These are phyloP conservation scores for Phaethornis superciliosus DNA, from an alignment of 2,113 vertebrate genomes.

Conservation along the genomic window DNA sequence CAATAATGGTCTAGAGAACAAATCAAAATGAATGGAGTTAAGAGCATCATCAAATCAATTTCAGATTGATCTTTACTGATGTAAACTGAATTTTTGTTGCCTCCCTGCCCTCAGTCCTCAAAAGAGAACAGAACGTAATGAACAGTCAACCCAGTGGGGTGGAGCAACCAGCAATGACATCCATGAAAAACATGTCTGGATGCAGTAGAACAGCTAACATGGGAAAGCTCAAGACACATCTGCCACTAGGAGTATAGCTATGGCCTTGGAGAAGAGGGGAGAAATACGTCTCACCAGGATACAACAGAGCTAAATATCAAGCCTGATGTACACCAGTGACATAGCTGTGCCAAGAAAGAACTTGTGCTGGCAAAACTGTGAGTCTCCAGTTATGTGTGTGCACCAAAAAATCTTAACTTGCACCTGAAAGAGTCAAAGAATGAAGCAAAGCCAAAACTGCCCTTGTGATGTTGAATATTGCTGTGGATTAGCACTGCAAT, in stretches of 20 bases:
- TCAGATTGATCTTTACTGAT: neutral
- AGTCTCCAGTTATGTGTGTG: neutral
- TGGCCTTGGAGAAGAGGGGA: neutral
- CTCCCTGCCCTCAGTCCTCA: neutral
- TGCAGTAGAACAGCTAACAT: neutral
- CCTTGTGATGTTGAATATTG: neutral
- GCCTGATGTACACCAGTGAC: neutral
- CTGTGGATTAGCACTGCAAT: neutral
- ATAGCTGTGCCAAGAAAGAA: neutral
- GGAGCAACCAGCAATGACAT: neutral
- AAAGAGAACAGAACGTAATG: neutral
- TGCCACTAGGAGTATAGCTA: neutral
- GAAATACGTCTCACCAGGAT: neutral
- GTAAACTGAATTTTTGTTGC: neutral
- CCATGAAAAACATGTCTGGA: neutral
- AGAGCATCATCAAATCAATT: neutral
- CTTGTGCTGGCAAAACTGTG: neutral
- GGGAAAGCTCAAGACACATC: neutral
- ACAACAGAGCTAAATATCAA: neutral
- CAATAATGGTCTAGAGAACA: neutral
- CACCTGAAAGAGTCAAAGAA: neutral
- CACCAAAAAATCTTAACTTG: neutral
- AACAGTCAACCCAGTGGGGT: neutral
- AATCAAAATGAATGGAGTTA: neutral
- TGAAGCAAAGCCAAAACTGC: neutral